Conservation (phyloP, 1,140 invertebrate genomes). For the Adelges cooleyi region DNA sequence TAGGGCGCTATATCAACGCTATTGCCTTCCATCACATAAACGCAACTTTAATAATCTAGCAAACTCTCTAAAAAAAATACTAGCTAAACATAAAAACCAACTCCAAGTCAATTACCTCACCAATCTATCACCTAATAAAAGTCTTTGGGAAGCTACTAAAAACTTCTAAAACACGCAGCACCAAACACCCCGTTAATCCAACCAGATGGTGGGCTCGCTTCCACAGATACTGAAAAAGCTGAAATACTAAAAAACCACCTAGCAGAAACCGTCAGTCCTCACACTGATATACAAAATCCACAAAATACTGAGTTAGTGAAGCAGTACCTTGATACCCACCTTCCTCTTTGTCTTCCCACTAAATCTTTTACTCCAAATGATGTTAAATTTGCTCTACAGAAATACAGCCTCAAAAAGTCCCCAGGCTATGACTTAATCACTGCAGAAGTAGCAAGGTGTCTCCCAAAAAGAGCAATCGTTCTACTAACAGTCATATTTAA, state of each 20-base stretch:
- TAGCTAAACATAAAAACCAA: background rate
- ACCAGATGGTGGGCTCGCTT: constrained; percentile 23
- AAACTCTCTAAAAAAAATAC: background rate
- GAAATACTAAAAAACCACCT: background rate
- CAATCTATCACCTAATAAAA: background rate
- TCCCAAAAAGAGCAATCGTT: constrained; percentile 21
- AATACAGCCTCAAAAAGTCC: constrained; percentile 3
- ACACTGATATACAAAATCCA: background rate
- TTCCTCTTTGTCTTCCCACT: background rate
- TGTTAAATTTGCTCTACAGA: background rate
- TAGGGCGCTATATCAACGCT: background rate
- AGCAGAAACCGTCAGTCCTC: background rate
- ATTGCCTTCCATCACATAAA: background rate
- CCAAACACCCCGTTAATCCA: constrained; percentile 30
- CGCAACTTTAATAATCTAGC: background rate
- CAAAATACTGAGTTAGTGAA: background rate
- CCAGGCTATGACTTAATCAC: constrained; percentile 28
- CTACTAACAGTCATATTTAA: constrained; percentile 19
- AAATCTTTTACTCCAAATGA: background rate
- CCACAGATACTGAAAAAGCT: constrained; percentile 28
- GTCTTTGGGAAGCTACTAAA: constrained; percentile 31
- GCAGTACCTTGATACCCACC: background rate
- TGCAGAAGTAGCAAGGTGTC: background rate
- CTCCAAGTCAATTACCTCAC: background rate
- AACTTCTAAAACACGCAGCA: constrained; percentile 22